Percentiles rank a stretch among this genome's conserved stretches.
These are phyloP conservation scores for Stenichneumon culpator DNA, from an alignment of 2,888 invertebrate species.

Conservation along the genomic window DNA sequence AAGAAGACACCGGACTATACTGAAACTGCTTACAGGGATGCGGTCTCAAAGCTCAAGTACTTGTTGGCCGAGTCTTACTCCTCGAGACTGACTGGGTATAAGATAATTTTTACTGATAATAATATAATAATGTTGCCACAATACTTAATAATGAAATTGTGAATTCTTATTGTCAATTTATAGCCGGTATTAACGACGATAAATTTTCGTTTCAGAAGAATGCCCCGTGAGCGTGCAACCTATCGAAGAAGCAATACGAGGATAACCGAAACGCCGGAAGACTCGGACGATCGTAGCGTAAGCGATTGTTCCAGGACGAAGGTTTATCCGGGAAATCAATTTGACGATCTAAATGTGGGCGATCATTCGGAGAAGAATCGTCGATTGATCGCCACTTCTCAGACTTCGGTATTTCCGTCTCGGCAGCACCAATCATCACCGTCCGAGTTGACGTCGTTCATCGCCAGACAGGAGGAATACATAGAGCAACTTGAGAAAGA, in stretches of 20 bases:
- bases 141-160: not conserved
- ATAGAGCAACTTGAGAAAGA: conserved; percentile 95
- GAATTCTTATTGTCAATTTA: not conserved
- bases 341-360: conserved; percentile 54
- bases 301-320: conserved; percentile 82
- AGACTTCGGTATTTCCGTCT: conserved; percentile 71
- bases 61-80: conserved; percentile 92
- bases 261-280: conserved; percentile 86
- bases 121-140: not conserved
- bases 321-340: conserved; percentile 67
- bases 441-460: conserved; percentile 92
- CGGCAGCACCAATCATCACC: conserved; percentile 76
- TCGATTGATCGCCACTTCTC: conserved; percentile 68
- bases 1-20: conserved; percentile 91
- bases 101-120: not conserved
- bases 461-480: conserved; percentile 94
- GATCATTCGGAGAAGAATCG: conserved; percentile 67
- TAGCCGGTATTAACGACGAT: not conserved
- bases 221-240: conserved; percentile 65
- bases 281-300: conserved; percentile 87
- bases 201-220: conserved; percentile 63
- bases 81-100: conserved; percentile 84
- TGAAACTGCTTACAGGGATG: conserved; percentile 94
- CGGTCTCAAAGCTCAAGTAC: conserved; percentile 92
- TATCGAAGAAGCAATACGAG: conserved; percentile 73